phyloP scores from a whole-genome alignment of 2,113 vertebrate genomes.

The Dromaius novaehollandiae region DNA sequence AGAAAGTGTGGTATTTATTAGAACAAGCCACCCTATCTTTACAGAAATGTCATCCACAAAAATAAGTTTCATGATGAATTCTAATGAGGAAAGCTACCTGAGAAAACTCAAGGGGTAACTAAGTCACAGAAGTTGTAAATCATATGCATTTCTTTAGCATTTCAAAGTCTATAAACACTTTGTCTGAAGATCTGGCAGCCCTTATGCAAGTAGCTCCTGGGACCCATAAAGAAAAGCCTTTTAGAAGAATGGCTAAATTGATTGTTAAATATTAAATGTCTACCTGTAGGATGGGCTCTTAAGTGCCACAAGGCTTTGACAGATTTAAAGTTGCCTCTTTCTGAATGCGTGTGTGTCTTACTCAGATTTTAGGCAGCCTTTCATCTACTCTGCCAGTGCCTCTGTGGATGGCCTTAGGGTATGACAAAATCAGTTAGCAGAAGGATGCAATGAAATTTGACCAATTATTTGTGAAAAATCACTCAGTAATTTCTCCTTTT shows the following conservation, averaged over 20 bases:
- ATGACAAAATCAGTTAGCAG: slow-evolving; percentile 19
- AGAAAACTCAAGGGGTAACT: neutral
- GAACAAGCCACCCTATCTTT: neutral
- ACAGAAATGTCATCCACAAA: neutral
- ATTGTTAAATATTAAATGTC: slow-evolving; percentile 23
- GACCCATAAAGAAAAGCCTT: neutral
- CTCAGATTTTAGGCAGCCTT: slow-evolving; percentile 12
- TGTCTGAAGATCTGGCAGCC: neutral
- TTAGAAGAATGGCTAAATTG: neutral
- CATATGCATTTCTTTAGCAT: neutral
- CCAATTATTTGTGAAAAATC: slow-evolving; percentile 24
- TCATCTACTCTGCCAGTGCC: neutral
- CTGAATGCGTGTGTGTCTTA: neutral
- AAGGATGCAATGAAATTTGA: neutral
- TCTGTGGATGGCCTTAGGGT: neutral
- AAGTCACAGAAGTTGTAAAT: neutral
- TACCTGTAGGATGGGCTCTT: neutral
- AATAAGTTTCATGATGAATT: neutral
- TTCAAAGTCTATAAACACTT: slow-evolving; percentile 16
- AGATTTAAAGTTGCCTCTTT: slow-evolving; percentile 4
- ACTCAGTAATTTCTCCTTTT: neutral
- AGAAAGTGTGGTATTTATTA: neutral
- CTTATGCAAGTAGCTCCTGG: neutral
- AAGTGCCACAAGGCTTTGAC: neutral
- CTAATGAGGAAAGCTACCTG: neutral